Evolutionary conservation across 2,113 vertebrate genomes (phyloP), one percentile per base, ranked within the genome.

Genomic region (Vireo altiloquus): DNA sequence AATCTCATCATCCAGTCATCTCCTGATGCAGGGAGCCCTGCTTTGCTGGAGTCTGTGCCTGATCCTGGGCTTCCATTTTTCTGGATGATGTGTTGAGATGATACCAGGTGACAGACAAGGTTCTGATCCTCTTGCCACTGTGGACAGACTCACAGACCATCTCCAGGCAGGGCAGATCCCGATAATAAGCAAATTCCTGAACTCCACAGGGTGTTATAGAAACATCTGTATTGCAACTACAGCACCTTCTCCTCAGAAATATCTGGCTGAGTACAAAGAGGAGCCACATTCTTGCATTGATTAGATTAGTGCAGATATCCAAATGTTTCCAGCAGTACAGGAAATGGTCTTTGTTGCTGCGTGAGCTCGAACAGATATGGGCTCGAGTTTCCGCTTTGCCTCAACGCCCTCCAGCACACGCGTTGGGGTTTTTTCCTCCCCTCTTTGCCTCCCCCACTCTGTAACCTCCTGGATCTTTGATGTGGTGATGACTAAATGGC

Each of bases 261-360:
- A 57, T 83, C 95, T 94, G 92, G 90, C 95, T 82, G 93, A 97
- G 93, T 94, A 97, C 96, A 97, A 97, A 97, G 90, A 83, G 87
- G 82, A 97, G 92, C 54, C 93, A 68, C 97, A 94, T 97, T 97
- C 94, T 95, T 97, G 92, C 94, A 94, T 96, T 97, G 96, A 97
- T 97, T 96, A 97, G 95, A 97, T 97, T 94, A 95, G 87, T 22
- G 80, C 94, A 92, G 96, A 96, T 96, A 94, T 65, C 93, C 95
- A 90, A 91, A 87, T 83, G 93, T 94, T 96, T 94, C 95, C 93
- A 97, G 95, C 92, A 87, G 95, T 61, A 42, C 92, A 96, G 96
- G 96, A 97, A 97, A 96, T 79, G 77, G 76, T 92, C 95, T 94
- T 79, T 92, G 79, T 83, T 83, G 94, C 88, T 85, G 93, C 87